Percentiles rank a stretch among this genome's conserved stretches.
phyloP scores from a whole-genome alignment of 2,113 vertebrate species.

The Hippocampus barbouri region DNA sequence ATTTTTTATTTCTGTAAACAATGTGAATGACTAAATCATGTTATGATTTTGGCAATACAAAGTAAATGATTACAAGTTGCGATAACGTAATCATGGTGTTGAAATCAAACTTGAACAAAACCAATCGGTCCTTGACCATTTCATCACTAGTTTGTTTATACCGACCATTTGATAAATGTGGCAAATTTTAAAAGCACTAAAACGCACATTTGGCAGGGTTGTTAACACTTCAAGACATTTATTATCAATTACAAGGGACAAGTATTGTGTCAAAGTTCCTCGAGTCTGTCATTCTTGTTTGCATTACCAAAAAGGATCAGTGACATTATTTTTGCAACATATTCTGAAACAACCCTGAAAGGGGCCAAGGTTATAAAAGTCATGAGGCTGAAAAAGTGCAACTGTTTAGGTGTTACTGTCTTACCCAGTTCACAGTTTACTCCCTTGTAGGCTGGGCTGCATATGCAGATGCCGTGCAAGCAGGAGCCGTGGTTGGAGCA shows the following conservation, averaged over 20 bases:
- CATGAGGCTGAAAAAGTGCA: not conserved
- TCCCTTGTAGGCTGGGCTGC: constrained; percentile 90
- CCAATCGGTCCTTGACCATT: not conserved
- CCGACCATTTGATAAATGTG: too few species aligned
- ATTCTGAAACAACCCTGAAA: not conserved
- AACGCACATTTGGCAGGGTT: too few species aligned
- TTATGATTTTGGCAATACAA: not conserved
- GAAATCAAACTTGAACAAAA: not conserved
- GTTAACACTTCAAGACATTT: too few species aligned
- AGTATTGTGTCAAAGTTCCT: too few species aligned
- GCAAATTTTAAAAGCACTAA: too few species aligned
- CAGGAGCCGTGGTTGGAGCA: constrained; percentile 93
- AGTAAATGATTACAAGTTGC: not conserved
- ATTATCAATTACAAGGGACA: too few species aligned
- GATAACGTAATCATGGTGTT: too few species aligned
- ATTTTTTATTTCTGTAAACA: not conserved
- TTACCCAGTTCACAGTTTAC: constrained; percentile 92
- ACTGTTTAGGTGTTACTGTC: constrained; percentile 9
- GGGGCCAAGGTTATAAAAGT: not conserved
- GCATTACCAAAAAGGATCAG: not conserved
- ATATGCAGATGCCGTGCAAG: constrained; percentile 91
- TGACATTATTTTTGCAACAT: not conserved
- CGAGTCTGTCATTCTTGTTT: not conserved
- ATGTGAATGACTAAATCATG: not conserved
- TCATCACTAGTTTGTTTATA: not conserved